Conservation (phyloP, 2,113 vertebrate species). For the Gadus chalcogrammus region DNA sequence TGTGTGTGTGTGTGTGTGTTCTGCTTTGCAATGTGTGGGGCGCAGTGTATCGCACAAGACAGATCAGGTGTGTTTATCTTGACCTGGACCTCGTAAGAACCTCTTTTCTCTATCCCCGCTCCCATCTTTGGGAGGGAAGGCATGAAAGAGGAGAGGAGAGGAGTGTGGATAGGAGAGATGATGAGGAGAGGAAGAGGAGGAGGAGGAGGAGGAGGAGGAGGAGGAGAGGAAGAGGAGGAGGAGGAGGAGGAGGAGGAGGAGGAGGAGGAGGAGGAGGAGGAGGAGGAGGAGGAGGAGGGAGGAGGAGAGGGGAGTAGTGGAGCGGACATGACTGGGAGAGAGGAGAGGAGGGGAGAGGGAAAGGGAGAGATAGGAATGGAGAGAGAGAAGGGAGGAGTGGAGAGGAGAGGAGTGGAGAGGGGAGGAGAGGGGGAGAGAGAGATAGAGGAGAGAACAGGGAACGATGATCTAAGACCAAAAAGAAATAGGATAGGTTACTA, state of each 20-base stretch:
- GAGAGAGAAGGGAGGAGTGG: too few species aligned
- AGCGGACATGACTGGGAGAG: background rate
- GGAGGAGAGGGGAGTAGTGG: background rate
- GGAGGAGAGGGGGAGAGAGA: background rate
- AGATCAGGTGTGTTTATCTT: slow-evolving; percentile 52
- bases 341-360: background rate
- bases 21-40: slow-evolving; percentile 29
- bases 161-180: background rate
- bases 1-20: slow-evolving; percentile 27
- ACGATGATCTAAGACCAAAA: too few species aligned
- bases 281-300: slow-evolving; percentile 7
- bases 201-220: background rate
- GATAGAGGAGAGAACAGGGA: background rate
- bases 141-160: background rate
- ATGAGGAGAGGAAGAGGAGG: background rate
- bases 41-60: slow-evolving; percentile 41
- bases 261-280: background rate
- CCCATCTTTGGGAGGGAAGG: background rate
- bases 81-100: slow-evolving; percentile 49
- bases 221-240: background rate
- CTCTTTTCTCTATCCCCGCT: slow-evolving; percentile 22
- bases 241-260: background rate
- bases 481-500: too few species aligned
- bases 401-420: background rate
- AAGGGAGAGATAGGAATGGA: background rate